Percentiles rank a stretch among this genome's conserved stretches.
phyloP scores from a whole-genome alignment of 2,888 invertebrate genomes.

The Drosophila putrida region DNA sequence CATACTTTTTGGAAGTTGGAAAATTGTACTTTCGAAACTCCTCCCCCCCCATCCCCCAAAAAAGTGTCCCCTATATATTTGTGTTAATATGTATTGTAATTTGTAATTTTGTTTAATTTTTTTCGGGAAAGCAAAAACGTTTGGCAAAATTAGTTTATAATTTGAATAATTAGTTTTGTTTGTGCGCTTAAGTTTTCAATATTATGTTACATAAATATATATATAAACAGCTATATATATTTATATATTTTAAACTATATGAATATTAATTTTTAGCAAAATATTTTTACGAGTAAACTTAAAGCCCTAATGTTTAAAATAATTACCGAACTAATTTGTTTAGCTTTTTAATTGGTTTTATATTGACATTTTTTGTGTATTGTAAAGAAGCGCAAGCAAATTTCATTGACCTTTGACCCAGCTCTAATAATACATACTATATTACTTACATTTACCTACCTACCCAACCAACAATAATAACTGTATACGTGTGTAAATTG shows the following conservation, averaged over 20 bases:
- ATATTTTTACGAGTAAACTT: slow-evolving; percentile 75
- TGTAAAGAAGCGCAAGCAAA: slow-evolving; percentile 66
- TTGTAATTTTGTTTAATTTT: slow-evolving; percentile 74
- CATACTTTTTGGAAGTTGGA: slow-evolving; percentile 34
- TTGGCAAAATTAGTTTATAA: slow-evolving; percentile 83
- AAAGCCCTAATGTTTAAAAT: slow-evolving; percentile 63
- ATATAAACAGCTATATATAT: slow-evolving; percentile 33
- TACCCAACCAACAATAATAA: slow-evolving; percentile 38
- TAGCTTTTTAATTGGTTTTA: slow-evolving; percentile 72
- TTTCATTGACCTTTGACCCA: slow-evolving; percentile 44
- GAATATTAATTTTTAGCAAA: slow-evolving; percentile 83
- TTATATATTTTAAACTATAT: slow-evolving; percentile 67
- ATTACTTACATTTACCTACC: slow-evolving; percentile 21
- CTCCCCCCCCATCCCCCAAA: neutral
- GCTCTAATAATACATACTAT: slow-evolving; percentile 33
- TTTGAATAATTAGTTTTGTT: slow-evolving; percentile 78
- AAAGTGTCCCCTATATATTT: slow-evolving; percentile 34
- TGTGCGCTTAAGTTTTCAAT: slow-evolving; percentile 80
- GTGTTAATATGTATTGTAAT: slow-evolving; percentile 77
- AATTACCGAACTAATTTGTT: slow-evolving; percentile 67
- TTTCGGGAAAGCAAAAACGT: slow-evolving; percentile 84
- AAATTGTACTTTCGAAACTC: slow-evolving; percentile 5
- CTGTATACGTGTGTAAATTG: slow-evolving; percentile 67
- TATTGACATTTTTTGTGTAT: slow-evolving; percentile 60
- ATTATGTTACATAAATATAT: slow-evolving; percentile 73